Percentiles rank a stretch among this genome's conserved stretches.
Conservation (phyloP, 2,888 invertebrate species). For the Nomada ruficornis region DNA sequence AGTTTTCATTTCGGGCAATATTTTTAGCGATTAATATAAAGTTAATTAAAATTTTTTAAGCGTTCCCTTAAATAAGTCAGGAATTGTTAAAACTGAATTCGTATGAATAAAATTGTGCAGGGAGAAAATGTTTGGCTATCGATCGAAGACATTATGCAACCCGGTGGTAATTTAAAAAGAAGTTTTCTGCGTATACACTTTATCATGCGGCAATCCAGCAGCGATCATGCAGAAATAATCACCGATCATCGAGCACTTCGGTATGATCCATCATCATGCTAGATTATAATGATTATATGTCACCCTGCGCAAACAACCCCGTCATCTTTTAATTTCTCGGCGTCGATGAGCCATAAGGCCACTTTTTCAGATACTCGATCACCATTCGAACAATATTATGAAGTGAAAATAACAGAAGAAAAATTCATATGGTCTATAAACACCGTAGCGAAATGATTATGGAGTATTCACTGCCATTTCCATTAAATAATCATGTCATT, state of each 20-base stretch:
- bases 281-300: constrained; percentile 74
- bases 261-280: constrained; percentile 71
- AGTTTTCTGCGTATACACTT: not conserved
- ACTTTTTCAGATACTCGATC: not conserved
- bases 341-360: constrained; percentile 6
- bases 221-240: constrained; percentile 39
- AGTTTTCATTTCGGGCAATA: too few relatives aligned
- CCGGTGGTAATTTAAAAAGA: not conserved
- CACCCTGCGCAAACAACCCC: constrained; percentile 52
- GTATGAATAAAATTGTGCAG: not conserved
- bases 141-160: not conserved
- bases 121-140: not conserved
- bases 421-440: not conserved
- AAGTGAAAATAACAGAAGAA: constrained; percentile 41
- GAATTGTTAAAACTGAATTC: not conserved
- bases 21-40: too few relatives aligned
- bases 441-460: constrained; percentile 21
- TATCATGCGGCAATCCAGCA: constrained; percentile 28
- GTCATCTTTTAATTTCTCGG: constrained; percentile 36
- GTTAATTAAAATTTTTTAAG: too few relatives aligned
- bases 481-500: constrained; percentile 5
- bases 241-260: constrained; percentile 49
- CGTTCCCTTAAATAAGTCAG: too few relatives aligned
- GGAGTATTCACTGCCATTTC: constrained; percentile 11
- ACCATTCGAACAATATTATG: constrained; percentile 25